Percentiles rank a stretch among this genome's conserved stretches.
Conservation (phyloP, 2,888 invertebrate genomes). For the Pristionchus entomophagus region DNA sequence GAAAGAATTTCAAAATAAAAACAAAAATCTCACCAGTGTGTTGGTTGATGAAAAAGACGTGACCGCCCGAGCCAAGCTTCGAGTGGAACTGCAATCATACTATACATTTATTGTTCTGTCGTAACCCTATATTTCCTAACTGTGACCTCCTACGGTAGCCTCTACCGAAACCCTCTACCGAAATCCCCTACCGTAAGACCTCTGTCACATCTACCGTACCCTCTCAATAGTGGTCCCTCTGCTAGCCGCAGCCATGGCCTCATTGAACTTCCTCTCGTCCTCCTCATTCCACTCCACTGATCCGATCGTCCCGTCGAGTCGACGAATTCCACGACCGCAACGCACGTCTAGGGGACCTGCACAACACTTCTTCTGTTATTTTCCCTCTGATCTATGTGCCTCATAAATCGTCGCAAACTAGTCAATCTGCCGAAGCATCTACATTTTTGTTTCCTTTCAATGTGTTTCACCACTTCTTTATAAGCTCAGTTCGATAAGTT, state of each 20-base stretch:
- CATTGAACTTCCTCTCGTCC: slow-evolving; percentile 45
- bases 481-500: too few relatives aligned
- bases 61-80: slow-evolving; percentile 19
- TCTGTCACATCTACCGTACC: not conserved
- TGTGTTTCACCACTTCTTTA: too few relatives aligned
- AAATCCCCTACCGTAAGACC: not conserved
- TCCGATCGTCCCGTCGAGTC: not conserved
- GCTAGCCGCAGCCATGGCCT: slow-evolving; percentile 4
- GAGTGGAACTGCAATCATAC: slow-evolving; percentile 28
- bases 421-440: too few relatives aligned
- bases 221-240: slow-evolving; percentile 28
- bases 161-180: not conserved
- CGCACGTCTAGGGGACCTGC: slow-evolving; percentile 11
- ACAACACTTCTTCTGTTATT: too few relatives aligned
- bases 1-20: not conserved
- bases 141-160: too few relatives aligned
- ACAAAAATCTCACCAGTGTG: slow-evolving; percentile 32
- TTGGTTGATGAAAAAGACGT: slow-evolving; percentile 47
- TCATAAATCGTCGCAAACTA: too few relatives aligned
- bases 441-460: too few relatives aligned
- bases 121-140: not conserved
- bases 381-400: too few relatives aligned
- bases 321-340: not conserved
- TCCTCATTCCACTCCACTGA: slow-evolving; percentile 43
- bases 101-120: not conserved